phyloP scores from a whole-genome alignment of 2,888 invertebrate genomes.

The Caenorhabditis sp. region DNA sequence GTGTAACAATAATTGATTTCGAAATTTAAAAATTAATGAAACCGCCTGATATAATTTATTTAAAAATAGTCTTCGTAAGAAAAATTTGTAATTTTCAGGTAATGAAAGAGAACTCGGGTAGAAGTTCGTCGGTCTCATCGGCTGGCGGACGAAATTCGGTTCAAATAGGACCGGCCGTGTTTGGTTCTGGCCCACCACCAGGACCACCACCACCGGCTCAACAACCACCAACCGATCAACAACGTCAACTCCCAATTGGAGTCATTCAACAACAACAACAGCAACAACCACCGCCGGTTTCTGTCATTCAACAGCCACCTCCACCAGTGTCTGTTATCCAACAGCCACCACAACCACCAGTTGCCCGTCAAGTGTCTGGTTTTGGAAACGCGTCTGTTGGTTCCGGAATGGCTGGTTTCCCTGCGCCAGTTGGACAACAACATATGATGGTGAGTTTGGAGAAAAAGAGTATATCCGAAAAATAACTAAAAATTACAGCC shows the following conservation, averaged over 20 bases:
- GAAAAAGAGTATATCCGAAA: no score
- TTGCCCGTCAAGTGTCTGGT: not conserved
- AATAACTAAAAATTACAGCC: not conserved
- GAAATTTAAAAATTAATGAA: no score
- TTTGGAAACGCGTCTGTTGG: not conserved
- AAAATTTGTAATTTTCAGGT: conserved; percentile 29
- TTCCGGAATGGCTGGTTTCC: conserved; percentile 2
- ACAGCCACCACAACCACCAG: conserved; percentile 10
- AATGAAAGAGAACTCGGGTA: conserved; percentile 53
- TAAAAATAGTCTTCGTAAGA: not conserved
- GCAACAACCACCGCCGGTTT: not conserved
- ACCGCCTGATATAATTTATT: no score
- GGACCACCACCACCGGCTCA: conserved; percentile 7
- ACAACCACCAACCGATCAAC: conserved; percentile 11
- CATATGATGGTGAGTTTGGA: conserved; percentile 25
- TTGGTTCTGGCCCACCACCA: conserved; percentile 33
- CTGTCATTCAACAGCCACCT: not conserved
- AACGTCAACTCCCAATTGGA: not conserved
- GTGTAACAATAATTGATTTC: no score
- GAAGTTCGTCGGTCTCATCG: conserved; percentile 49
- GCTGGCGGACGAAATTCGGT: conserved; percentile 35
- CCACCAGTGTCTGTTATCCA: no score
- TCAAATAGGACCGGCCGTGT: conserved; percentile 24
- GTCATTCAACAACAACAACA: no score
- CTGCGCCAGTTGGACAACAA: conserved; percentile 4